Evolutionary conservation across 2,797 vertebrate genomes (phyloP), one percentile per base, ranked within the genome.

Genomic region (Cryptoblepharus egeriae): DNA sequence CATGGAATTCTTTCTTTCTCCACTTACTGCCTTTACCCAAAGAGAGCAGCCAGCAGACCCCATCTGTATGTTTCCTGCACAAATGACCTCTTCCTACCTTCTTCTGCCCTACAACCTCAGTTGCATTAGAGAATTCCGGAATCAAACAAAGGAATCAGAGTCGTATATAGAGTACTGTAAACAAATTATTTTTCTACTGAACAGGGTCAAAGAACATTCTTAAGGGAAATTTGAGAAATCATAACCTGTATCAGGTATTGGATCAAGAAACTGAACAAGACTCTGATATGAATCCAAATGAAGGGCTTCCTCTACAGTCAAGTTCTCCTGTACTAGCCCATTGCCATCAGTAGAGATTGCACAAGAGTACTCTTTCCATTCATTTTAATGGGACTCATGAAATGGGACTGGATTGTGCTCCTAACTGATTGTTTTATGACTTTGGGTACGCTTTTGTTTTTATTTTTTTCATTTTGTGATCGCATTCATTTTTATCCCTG

Each of bases 181-280:
- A 65, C 26, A 76, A 83, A 82, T 2, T 79, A 1, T 15, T 80
- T 78, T 77, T 32, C 88, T 89, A 75, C 15, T 39, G 74, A 80
- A 77, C 67, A 71, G 45, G 45, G 70, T 11, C 37, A 30, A 1
- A 75, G 49, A 58, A 86, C 80, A 83, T 77, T 83, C 18, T 81
- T 79, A 30, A 11, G 60, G 32, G 81, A 63, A 68, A 35, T 87
- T 80, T 5, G 73, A 86, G 71, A 83, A 80, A 26, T 5, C 79
- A 12, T 52, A 58, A 42, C 58, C 58, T 55, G 45, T 57, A 32
- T 58, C 52, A 75, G 28, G 85, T 83, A 77, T 79, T 8, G 28
- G 6, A 0, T 0, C 79, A 30, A 82, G 0, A 1, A 79, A 77
- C 57, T 65, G 45, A 28, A 86, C 84, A 82, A 57, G 28, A 73